Evolutionary conservation across 2,888 invertebrate genomes (phyloP), one percentile per base, ranked within the genome.

Genomic region (Pristionchus exspectatus): DNA sequence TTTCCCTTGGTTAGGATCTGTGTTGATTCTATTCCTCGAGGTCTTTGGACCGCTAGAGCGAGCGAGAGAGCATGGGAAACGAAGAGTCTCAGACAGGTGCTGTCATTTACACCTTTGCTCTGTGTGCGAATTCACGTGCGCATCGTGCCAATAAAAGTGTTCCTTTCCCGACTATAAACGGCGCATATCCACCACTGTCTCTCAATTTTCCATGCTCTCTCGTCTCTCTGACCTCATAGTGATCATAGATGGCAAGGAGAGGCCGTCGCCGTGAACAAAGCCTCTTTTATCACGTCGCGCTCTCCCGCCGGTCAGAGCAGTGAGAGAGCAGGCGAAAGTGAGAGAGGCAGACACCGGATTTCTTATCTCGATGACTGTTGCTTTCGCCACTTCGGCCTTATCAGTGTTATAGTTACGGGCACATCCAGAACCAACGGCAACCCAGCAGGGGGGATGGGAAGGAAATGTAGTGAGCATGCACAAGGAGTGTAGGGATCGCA

Each of bases 391-490:
- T 72, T 12, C 30, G 30, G 33, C 18, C 69, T 72, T 72, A 72
- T 56, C 84, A 59, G 14, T 54, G 50, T 9, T n/a, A 54, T 59
- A 59, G 56, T 84, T 84, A 84, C 16, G 30, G 54, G 21, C 66
- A 69, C 69, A 89, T 95, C 77, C 95, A 97, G 97, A 95, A 97
- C 97, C 94, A 97, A 98, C 5, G 98, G 98, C 44, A 21, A n/a
- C 74, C 4, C 0, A 74, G 24, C 24, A n/a, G n/a, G 24, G 30
- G 7, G 88, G 96, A 96, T n/a, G 96, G 97, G 95, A n/a, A n/a
- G 21, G 59, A 63, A 63, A 21, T 10, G 63, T 63, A 77, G 77
- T 77, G 77, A 77, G 30, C 14, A 98, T 50, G 44, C 44, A 12
- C 44, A 50, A 12, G 9, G 44, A 12, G 9, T 50, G 44, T 50